phyloP scores from a whole-genome alignment of 2,888 invertebrate species.

The Platerodrilus igneus region DNA sequence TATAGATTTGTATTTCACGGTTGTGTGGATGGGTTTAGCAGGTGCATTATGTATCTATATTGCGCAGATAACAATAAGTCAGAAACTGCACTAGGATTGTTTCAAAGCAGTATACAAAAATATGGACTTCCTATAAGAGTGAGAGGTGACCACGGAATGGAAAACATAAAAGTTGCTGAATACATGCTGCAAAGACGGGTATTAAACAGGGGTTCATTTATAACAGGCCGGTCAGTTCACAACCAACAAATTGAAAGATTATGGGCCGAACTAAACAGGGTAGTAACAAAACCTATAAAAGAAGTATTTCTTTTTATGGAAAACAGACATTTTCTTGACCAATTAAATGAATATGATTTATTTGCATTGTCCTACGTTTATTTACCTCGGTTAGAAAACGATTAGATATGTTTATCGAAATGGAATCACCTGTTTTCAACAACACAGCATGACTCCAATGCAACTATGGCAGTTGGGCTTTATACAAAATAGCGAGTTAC shows the following conservation, averaged over 20 bases:
- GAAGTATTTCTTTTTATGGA: no score
- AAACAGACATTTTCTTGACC: constrained; percentile 8
- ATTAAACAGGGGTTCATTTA: constrained; percentile 12
- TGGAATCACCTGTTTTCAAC: no score
- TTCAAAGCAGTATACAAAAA: constrained; percentile 10
- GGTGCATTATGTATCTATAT: constrained; percentile 12
- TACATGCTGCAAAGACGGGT: constrained; percentile 13
- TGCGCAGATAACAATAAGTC: constrained; percentile 10
- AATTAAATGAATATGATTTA: constrained; percentile 11
- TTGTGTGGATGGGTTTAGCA: constrained; percentile 11
- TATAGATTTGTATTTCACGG: constrained; percentile 19
- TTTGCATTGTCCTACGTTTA: constrained; percentile 7
- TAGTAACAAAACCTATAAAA: constrained; percentile 10
- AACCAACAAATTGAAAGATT: constrained; percentile 16
- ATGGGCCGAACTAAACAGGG: constrained; percentile 13
- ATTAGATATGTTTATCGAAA: no score
- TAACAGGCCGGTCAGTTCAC: constrained; percentile 14
- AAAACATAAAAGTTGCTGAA: constrained; percentile 13
- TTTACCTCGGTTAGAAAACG: constrained; percentile 7
- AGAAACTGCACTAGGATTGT: constrained; percentile 11
- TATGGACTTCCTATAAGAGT: constrained; percentile 16
- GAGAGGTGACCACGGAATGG: constrained; percentile 10
- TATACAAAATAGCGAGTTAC: no score
- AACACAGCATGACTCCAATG: no score
- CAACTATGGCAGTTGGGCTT: no score